A percentile compares a stretch with the other conserved stretches of the same genome.
Evolutionary conservation across 2,113 vertebrate genomes (phyloP).

Genomic region (Paracanthobrama guichenoti): DNA sequence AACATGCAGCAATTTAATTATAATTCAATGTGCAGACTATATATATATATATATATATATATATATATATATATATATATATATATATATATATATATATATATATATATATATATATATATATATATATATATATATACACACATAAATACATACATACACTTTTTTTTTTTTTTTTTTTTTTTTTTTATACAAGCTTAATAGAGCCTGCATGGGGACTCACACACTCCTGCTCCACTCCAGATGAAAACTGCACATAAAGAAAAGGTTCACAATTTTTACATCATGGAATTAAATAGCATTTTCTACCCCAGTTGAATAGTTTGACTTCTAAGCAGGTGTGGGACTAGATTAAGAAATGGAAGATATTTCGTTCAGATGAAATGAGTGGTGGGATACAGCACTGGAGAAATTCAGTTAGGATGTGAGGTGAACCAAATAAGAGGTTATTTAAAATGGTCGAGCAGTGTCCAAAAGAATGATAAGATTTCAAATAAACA

Average conservation of each 20-base stretch:
- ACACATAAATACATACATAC: no score
- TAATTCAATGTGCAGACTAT: slow-evolving; percentile 11
- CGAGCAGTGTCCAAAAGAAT: slow-evolving; percentile 56
- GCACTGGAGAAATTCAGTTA: slow-evolving; percentile 57
- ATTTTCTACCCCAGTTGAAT: slow-evolving; percentile 48
- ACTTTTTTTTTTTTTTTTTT: background rate
- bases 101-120: background rate
- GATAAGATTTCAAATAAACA: slow-evolving; percentile 65
- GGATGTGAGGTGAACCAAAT: slow-evolving; percentile 56
- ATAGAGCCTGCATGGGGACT: slow-evolving; percentile 3
- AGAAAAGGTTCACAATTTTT: slow-evolving; percentile 49
- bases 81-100: no score
- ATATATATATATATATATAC: no score
- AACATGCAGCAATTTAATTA: slow-evolving; percentile 9
- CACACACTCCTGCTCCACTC: slow-evolving; percentile 20
- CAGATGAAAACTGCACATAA: slow-evolving; percentile 35
- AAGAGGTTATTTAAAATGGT: slow-evolving; percentile 62
- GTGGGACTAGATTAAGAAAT: slow-evolving; percentile 59
- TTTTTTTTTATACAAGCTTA: background rate
- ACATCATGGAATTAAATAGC: slow-evolving; percentile 53
- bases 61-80: no score
- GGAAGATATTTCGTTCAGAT: slow-evolving; percentile 57
- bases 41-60: no score
- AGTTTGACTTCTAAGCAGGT: slow-evolving; percentile 56
- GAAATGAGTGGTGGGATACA: slow-evolving; percentile 45